Conservation (phyloP, 2,113 vertebrate genomes). For the Strix aluco region DNA sequence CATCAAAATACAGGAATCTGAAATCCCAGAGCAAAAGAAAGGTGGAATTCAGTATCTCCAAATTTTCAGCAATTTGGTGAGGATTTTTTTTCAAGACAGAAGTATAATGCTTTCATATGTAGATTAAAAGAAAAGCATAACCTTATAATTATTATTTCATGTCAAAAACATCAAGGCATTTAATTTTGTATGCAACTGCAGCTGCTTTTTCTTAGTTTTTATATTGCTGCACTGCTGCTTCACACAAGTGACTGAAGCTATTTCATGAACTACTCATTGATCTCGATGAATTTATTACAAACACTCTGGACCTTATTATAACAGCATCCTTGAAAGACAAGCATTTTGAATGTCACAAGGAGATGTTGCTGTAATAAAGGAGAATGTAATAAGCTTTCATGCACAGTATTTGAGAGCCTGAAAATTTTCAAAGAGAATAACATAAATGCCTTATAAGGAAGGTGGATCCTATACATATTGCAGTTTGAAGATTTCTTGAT, state of each 20-base stretch:
- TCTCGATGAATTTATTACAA: slow-evolving; percentile 57
- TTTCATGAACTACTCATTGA: slow-evolving; percentile 50
- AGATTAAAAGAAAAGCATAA: background rate
- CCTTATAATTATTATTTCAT: background rate
- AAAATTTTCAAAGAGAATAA: slow-evolving; percentile 65
- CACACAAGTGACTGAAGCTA: slow-evolving; percentile 4
- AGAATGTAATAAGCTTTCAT: slow-evolving; percentile 15
- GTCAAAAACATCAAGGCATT: background rate
- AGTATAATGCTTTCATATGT: background rate
- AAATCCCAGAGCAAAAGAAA: background rate
- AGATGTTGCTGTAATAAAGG: slow-evolving; percentile 46
- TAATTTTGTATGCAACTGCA: background rate
- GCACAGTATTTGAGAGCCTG: slow-evolving; percentile 18
- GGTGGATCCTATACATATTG: slow-evolving; percentile 55
- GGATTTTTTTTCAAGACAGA: background rate
- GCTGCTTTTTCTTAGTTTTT: background rate
- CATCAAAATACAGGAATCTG: slow-evolving; percentile 37
- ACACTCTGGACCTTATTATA: slow-evolving; percentile 38
- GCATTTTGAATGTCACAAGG: slow-evolving; percentile 46
- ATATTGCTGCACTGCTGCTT: background rate
- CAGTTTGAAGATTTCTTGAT: slow-evolving; percentile 68
- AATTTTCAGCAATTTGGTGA: background rate
- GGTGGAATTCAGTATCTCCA: background rate
- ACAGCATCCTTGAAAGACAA: slow-evolving; percentile 54
- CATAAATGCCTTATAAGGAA: background rate